phyloP scores from a whole-genome alignment of 2,888 invertebrate species.

The Orgyia antiqua region DNA sequence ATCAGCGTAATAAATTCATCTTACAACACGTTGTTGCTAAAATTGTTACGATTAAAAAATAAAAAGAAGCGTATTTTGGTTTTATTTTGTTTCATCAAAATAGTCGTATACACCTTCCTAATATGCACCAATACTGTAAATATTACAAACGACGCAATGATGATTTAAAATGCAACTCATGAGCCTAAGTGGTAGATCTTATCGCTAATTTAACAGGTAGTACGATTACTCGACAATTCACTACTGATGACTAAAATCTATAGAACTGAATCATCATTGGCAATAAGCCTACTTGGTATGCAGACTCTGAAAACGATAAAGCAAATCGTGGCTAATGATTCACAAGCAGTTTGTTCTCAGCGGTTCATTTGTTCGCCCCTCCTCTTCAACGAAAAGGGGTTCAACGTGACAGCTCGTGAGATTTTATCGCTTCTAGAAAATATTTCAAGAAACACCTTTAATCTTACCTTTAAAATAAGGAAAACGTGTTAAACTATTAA shows the following conservation, averaged over 20 bases:
- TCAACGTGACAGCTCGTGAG: conserved; percentile 34
- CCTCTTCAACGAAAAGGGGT: conserved; percentile 44
- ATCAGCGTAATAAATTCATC: too few species aligned
- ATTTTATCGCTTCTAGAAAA: conserved; percentile 42
- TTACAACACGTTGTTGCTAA: too few species aligned
- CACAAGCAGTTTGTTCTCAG: conserved; percentile 42
- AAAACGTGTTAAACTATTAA: too few species aligned
- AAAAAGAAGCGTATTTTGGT: too few species aligned
- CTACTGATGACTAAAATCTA: conserved; percentile 24
- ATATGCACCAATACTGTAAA: too few species aligned
- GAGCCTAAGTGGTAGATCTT: conserved; percentile 1
- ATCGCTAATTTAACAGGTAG: not conserved
- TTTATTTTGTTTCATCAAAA: too few species aligned
- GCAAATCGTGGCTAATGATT: conserved; percentile 65
- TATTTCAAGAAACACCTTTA: conserved; percentile 26
- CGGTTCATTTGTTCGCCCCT: conserved; percentile 37
- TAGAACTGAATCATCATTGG: conserved; percentile 38
- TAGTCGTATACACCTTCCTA: too few species aligned
- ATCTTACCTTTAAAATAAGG: conserved; percentile 18
- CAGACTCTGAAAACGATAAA: conserved; percentile 51
- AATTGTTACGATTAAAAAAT: too few species aligned
- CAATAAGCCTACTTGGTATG: conserved; percentile 53
- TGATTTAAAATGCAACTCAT: not conserved
- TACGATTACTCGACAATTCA: conserved; percentile 2
- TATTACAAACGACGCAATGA: too few species aligned